These are phyloP conservation scores for Semotilus atromaculatus DNA, from an alignment of 2,797 vertebrate species.

Conservation along the genomic window DNA sequence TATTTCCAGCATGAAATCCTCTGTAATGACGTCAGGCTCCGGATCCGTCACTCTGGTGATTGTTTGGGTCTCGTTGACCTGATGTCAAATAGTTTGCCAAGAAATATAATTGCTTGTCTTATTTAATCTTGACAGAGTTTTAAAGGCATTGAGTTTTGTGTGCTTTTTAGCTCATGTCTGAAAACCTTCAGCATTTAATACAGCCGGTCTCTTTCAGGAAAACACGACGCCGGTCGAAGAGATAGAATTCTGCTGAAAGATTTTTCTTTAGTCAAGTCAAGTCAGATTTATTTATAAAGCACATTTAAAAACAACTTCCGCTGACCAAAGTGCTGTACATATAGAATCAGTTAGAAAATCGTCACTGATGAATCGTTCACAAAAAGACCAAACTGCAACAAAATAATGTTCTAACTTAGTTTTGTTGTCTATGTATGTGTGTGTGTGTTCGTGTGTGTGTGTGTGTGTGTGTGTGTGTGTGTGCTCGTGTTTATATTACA, in stretches of 20 bases:
- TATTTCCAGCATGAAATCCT: neutral
- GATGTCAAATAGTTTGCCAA: slow-evolving; percentile 5
- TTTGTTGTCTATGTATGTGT: too few relatives aligned
- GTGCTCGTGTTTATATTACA: rapidly evolving
- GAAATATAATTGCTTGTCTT: slow-evolving; percentile 1
- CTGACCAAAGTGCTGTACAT: too few relatives aligned
- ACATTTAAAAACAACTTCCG: too few relatives aligned
- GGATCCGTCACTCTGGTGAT: neutral
- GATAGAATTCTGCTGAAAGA: neutral
- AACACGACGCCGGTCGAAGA: too few relatives aligned
- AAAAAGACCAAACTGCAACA: neutral
- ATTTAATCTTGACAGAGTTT: neutral
- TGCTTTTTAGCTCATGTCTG: neutral
- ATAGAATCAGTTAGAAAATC: too few relatives aligned
- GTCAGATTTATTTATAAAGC: too few relatives aligned
- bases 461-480: too few relatives aligned
- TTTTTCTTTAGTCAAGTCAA: too few relatives aligned
- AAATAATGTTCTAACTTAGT: too few relatives aligned
- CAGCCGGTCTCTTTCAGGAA: neutral
- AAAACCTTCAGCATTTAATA: neutral
- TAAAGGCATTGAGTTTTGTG: neutral
- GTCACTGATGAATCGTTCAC: neutral
- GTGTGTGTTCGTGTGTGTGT: too few relatives aligned
- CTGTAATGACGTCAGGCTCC: neutral
- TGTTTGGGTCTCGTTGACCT: neutral